Percentiles rank a stretch among this genome's conserved stretches.
These are phyloP conservation scores for Allygus modestus DNA, from an alignment of 2,888 invertebrate species.

Conservation along the genomic window DNA sequence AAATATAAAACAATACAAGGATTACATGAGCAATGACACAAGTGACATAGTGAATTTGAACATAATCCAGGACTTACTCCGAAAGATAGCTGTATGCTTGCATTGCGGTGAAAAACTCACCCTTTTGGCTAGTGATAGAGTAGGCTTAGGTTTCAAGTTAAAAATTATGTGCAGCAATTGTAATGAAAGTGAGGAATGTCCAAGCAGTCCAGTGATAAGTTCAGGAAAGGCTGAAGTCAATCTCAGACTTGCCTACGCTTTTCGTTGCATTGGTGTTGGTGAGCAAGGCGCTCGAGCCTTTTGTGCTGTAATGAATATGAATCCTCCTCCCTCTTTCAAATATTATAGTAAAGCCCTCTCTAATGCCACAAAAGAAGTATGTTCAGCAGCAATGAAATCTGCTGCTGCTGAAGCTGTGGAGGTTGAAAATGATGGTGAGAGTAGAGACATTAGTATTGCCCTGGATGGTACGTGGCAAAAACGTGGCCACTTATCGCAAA, in stretches of 20 bases:
- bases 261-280: background rate
- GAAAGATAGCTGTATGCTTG: background rate
- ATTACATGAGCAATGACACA: too few relatives aligned
- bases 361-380: background rate
- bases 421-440: background rate
- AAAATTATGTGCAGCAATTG: background rate
- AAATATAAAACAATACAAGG: too few relatives aligned
- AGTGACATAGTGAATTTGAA: background rate
- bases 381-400: background rate
- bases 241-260: background rate
- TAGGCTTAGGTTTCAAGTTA: background rate
- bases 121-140: background rate
- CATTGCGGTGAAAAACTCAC: background rate
- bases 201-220: background rate
- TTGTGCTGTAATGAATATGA: background rate
- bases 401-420: background rate
- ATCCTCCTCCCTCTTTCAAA: too few relatives aligned
- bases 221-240: background rate
- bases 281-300: background rate
- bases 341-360: background rate
- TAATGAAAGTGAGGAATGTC: background rate
- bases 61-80: background rate
- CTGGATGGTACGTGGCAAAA: too few relatives aligned
- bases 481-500: too few relatives aligned
- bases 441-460: too few relatives aligned